Conservation (phyloP, 37 sponge, comb jelly and placozoan genomes). For the Ephydatia muelleri region DNA sequence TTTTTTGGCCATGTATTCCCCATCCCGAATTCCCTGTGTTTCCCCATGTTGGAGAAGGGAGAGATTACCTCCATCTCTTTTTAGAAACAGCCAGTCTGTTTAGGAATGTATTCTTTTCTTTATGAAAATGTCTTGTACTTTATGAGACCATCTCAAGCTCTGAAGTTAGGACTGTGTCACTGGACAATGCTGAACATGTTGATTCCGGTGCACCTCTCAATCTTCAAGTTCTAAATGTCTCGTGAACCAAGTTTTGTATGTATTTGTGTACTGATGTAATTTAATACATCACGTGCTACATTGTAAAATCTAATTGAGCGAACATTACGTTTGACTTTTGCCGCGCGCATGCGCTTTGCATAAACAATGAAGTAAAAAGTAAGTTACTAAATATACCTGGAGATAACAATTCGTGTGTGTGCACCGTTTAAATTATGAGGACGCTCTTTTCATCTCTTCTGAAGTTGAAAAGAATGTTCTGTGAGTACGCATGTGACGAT, state of each 20-base stretch:
- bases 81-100: not conserved
- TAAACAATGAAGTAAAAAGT: too few species aligned
- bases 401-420: too few species aligned
- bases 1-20: not conserved
- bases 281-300: not conserved
- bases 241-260: not conserved
- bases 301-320: not conserved
- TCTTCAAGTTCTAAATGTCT: not conserved
- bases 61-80: not conserved
- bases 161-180: not conserved
- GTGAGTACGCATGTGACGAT: slow-evolving; percentile 95
- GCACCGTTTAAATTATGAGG: not conserved
- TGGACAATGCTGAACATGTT: not conserved
- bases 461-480: slow-evolving; percentile 12
- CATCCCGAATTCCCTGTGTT: not conserved
- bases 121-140: not conserved
- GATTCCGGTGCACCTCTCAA: not conserved
- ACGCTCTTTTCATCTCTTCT: not conserved
- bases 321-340: not conserved
- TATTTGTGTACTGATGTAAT: not conserved
- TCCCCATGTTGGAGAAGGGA: not conserved
- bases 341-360: not conserved
- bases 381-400: too few species aligned
- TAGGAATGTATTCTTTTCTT: not conserved
- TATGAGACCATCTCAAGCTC: not conserved